Evolutionary conservation across 2,797 vertebrate genomes (phyloP).

Genomic region (Fistularia tabacaria): DNA sequence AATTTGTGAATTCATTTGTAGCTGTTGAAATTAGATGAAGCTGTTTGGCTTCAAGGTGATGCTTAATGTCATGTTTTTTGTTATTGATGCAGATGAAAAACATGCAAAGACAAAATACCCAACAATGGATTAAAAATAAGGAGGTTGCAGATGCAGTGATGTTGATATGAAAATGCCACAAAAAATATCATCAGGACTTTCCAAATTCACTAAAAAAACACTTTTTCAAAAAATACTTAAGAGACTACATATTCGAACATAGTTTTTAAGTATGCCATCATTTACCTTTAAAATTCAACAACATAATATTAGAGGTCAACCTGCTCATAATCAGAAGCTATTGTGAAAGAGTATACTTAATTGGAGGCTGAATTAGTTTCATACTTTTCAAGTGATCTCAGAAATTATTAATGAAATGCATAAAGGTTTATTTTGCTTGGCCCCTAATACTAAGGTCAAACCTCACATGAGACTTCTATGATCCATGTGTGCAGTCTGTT

Average conservation of each 20-base stretch:
- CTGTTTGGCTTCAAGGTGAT: too few species aligned
- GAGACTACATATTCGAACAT: constrained; percentile 68
- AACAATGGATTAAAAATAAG: too few species aligned
- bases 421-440: constrained; percentile 60
- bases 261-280: constrained; percentile 60
- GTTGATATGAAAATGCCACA: constrained; percentile 67
- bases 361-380: constrained; percentile 63
- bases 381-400: constrained; percentile 59
- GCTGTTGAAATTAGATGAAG: too few species aligned
- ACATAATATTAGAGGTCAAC: constrained; percentile 70
- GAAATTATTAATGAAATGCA: constrained; percentile 61
- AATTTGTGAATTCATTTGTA: too few species aligned
- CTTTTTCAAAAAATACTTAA: constrained; percentile 72
- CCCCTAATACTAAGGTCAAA: constrained; percentile 34
- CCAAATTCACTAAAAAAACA: constrained; percentile 69
- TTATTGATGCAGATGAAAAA: too few species aligned
- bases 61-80: too few species aligned
- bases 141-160: constrained; percentile 19
- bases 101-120: too few species aligned
- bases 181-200: constrained; percentile 65
- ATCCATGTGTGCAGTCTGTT: background rate
- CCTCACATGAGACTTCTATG: background rate
- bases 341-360: constrained; percentile 59
- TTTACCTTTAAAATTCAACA: constrained; percentile 65
- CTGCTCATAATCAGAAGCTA: constrained; percentile 61